Evolutionary conservation across 2,797 vertebrate genomes (phyloP).

Genomic region (Phataginus tricuspis): DNA sequence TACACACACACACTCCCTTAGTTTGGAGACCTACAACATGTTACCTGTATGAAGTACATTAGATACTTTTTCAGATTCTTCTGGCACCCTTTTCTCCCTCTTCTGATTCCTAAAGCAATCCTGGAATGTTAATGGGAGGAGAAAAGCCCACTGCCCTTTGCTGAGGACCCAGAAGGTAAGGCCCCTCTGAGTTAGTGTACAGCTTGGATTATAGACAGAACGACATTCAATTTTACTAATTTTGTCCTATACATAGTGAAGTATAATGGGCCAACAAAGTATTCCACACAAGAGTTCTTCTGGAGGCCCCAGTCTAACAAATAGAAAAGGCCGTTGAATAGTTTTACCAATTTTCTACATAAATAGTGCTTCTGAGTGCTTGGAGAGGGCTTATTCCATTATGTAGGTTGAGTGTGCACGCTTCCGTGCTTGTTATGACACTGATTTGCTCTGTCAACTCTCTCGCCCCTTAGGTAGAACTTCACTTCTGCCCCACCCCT

Average conservation of each 20-base stretch:
- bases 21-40: background rate
- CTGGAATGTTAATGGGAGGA: background rate
- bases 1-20: background rate
- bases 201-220: background rate
- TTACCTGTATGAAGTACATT: background rate
- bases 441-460: slow-evolving; percentile 7
- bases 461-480: background rate
- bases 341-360: background rate
- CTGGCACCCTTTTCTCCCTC: background rate
- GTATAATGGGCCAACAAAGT: background rate
- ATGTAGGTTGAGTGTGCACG: background rate
- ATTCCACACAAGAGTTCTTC: background rate
- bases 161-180: background rate
- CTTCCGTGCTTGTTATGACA: background rate
- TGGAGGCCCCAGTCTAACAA: background rate
- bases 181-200: background rate
- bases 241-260: background rate
- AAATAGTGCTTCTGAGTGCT: background rate
- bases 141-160: background rate
- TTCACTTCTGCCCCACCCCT: background rate
- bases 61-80: background rate
- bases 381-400: background rate
- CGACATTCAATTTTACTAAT: background rate
- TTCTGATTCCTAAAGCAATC: background rate
- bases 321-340: background rate